Conservation (phyloP, 2,797 vertebrate species). For the Podargus strigoides region DNA sequence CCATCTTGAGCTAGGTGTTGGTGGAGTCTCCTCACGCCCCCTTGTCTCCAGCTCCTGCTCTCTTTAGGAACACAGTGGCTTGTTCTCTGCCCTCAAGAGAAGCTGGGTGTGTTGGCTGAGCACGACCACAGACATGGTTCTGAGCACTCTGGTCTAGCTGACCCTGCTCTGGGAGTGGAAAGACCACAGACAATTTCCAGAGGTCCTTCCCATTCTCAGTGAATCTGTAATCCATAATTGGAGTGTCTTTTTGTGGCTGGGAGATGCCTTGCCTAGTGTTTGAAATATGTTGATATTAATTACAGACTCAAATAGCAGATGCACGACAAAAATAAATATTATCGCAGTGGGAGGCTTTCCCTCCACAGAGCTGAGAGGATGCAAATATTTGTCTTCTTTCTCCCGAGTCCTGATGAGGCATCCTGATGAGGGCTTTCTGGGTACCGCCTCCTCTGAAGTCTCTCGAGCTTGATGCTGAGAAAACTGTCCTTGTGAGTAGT, state of each 20-base stretch:
- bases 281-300: slow-evolving; percentile 57
- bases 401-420: neutral
- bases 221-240: neutral
- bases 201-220: neutral
- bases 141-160: neutral
- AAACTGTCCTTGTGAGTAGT: neutral
- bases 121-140: rapidly evolving
- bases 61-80: neutral
- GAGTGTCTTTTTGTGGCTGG: slow-evolving; percentile 21
- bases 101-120: neutral
- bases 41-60: neutral
- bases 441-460: neutral
- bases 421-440: slow-evolving; percentile 4
- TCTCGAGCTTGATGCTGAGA: neutral
- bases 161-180: neutral
- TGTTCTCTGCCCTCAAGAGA: neutral
- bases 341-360: slow-evolving; percentile 40
- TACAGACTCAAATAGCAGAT: slow-evolving; percentile 57
- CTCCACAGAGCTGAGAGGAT: slow-evolving; percentile 4
- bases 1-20: neutral
- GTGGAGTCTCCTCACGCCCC: neutral
- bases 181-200: neutral
- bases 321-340: slow-evolving; percentile 60
- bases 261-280: slow-evolving; percentile 39
- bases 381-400: slow-evolving; percentile 48